Base-by-base conservation (phyloP, 2,888 invertebrate genomes). In the Campoplex nolae region DNA sequence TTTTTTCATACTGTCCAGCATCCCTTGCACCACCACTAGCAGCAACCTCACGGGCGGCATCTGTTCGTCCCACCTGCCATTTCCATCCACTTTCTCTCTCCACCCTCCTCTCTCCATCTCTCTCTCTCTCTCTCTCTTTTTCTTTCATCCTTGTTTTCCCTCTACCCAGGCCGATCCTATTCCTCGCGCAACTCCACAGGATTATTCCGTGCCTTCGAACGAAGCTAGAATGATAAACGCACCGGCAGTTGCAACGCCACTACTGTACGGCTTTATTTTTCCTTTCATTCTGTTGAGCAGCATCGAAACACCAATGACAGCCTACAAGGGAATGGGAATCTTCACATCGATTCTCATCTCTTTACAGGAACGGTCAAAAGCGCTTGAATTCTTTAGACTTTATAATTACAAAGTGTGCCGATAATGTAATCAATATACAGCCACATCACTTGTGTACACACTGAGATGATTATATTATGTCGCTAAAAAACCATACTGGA, bases 171-270 rank as follows among this genome's bases (percentile, higher is more conserved):
- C 83, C 74, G 32, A 75, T 73, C 42, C 67, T 74, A 16, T 78
- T 78, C 79, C 83, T 75, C 38, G 86, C 83, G 79, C 83, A 83
- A 83, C 83, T 83, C 83, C 86, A 65, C 75, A 65, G 83, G 86
- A 86, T 83, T 86, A 86, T 79, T 86, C 83, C 71, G 83, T 86
- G 79, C 76, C 65, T 86, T 86, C 83, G 83, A 83, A 86, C 79
- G 83, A 76, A 83, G 54, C 82, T 71, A 75, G 86, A 79, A 86
- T 83, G 86, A 86, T 86, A 79, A 86, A 86, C 86, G 83, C 79
- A 83, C 70, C 45, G 65, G 75, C 78, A 73, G 51, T 73, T 35
- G 62, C 48, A 73, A 56, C 58, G 79, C 65, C 76, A 54, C 23
- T n/a, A n/a, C 42, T 38, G 48, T 38, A 56, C 67, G 45, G n/a